These are phyloP conservation scores for Conomelus anceps DNA, from an alignment of 2,888 invertebrate genomes.

Conservation along the genomic window DNA sequence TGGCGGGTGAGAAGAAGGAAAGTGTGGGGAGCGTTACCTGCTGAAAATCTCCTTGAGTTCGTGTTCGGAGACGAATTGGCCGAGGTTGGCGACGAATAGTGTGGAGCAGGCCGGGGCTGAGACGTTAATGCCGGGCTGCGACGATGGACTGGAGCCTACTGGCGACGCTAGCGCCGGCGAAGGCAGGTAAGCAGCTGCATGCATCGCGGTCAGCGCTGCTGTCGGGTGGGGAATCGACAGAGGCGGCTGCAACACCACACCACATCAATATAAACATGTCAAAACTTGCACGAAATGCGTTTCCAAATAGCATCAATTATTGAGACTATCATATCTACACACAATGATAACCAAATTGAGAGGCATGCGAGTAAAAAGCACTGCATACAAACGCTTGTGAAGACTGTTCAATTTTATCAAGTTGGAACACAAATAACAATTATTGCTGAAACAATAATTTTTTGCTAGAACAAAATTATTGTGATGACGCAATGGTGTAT, in stretches of 20 bases:
- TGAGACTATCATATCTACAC: no score
- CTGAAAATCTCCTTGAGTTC: slow-evolving; percentile 97
- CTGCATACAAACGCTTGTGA: no score
- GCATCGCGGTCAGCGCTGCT: slow-evolving; percentile 59
- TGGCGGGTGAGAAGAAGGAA: not conserved
- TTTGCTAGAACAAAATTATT: no score
- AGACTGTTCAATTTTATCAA: no score
- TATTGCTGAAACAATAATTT: no score
- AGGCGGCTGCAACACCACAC: slow-evolving; percentile 15
- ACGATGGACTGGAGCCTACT: slow-evolving; percentile 45
- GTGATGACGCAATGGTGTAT: no score
- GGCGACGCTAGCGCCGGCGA: slow-evolving; percentile 84
- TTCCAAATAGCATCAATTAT: not conserved
- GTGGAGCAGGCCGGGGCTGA: slow-evolving; percentile 84
- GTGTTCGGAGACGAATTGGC: slow-evolving; percentile 95
- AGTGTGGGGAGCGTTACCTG: slow-evolving; percentile 59
- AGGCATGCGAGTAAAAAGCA: no score
- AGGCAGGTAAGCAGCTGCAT: slow-evolving; percentile 69
- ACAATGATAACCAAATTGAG: no score
- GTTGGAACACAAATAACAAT: no score
- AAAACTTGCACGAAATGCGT: no score
- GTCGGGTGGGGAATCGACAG: slow-evolving; percentile 56
- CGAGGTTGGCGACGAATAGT: slow-evolving; percentile 96
- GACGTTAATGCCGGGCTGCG: slow-evolving; percentile 56
- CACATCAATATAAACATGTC: not conserved